Base-by-base conservation (phyloP, 30 jellyfish, hydroid and myxozoan species). In the Clytia hemisphaerica region DNA sequence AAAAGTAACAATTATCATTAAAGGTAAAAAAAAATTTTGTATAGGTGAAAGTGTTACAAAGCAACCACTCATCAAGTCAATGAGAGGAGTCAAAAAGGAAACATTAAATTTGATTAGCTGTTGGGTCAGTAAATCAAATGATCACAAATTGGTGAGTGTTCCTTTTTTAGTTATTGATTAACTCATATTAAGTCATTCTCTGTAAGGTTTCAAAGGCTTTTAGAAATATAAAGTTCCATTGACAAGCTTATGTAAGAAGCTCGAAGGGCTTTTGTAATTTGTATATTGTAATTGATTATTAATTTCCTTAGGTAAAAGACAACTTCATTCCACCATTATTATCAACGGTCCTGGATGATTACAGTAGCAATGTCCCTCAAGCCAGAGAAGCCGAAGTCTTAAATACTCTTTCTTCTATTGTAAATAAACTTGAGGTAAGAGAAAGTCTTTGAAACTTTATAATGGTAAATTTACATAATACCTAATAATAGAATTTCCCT, bases 311-410 rank as follows among this genome's bases (percentile, higher is more conserved):
- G 98, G 98, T 89, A 5, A 91, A 83, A 72, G 95, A 83, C 37
- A 82, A 91, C 80, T 92, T 83, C 69, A 83, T 92, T 46, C 99
- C 99, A 4, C 95, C 94, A 1, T 45, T 91, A 61, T 78, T 92
- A 21, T 60, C 80, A 27, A 92, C 99, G 1, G 96, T 92, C 0
- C 80, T 92, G 22, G 96, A 79, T 63, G 99, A 92, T 85, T 92
- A 92, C 93, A 80, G 67, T 40, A 48, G 77, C 19, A 83, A 80
- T 63, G 95, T 79, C 15, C 99, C 99, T 0, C 95, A 85, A 67
- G 96, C 95, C 38, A 79, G 95, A 48, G 99, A 92, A 48, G 96
- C 96, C 9, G 99, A 92, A 68, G 96, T 92, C 28, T 78, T 92
- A 51, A 83, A 79, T 60, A 79, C 96, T 12, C 78, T 84, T 83